phyloP scores from a whole-genome alignment of 2,113 vertebrate genomes.

The Tychaedon coryphoeus region DNA sequence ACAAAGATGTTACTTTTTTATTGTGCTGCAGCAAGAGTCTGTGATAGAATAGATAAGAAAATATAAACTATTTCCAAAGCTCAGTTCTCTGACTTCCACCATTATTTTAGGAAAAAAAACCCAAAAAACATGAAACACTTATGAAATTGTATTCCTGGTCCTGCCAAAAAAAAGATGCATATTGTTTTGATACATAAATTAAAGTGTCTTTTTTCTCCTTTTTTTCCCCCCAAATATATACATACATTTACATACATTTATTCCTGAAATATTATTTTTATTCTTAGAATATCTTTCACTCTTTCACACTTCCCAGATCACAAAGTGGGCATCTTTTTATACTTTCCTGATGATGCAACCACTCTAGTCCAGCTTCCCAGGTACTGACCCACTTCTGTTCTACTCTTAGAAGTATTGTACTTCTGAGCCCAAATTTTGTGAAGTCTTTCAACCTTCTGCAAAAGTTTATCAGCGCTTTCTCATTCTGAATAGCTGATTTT shows the following conservation, averaged over 20 bases:
- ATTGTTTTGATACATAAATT: background rate
- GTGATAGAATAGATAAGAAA: background rate
- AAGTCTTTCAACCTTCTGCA: rapidly evolving
- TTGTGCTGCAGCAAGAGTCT: background rate
- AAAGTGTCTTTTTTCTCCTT: background rate
- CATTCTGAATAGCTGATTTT: background rate
- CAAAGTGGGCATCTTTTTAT: background rate
- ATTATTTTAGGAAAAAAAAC: background rate
- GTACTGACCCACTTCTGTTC: background rate
- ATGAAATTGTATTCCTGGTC: background rate
- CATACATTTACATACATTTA: background rate
- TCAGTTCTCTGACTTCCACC: background rate
- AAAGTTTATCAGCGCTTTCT: background rate
- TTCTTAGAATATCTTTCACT: background rate
- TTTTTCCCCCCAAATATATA: background rate
- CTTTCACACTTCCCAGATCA: background rate
- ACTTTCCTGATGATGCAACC: background rate
- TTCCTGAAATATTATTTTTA: background rate
- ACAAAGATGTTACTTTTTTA: background rate
- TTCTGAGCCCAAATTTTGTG: background rate
- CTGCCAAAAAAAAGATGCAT: background rate
- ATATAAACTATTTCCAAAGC: background rate
- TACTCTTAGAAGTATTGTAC: background rate
- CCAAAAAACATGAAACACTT: background rate
- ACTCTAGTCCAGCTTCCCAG: background rate